Evolutionary conservation across 1,140 invertebrate species (phyloP).

Genomic region (Steinernema feltiae): DNA sequence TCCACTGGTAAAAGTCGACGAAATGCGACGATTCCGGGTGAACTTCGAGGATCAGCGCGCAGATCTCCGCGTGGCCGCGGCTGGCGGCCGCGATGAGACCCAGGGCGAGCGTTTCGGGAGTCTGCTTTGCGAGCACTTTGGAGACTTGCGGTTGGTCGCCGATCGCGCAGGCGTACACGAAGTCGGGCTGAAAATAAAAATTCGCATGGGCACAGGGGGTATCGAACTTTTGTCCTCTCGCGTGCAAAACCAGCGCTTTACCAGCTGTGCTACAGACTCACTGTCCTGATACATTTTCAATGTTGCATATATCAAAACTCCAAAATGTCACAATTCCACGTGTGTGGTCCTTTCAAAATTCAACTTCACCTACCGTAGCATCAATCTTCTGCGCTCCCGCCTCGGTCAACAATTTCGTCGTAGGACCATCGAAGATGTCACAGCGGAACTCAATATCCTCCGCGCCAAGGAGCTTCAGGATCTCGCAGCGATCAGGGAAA

Average conservation of each 20-base stretch:
- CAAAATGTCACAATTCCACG: too few relatives aligned
- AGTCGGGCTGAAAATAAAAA: conserved; percentile 26
- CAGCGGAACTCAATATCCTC: conserved; percentile 24
- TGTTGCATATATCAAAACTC: too few relatives aligned
- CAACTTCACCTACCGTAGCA: conserved; percentile 17
- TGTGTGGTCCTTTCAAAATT: too few relatives aligned
- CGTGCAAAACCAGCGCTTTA: too few relatives aligned
- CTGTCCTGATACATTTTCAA: too few relatives aligned
- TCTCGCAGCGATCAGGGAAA: conserved; percentile 16
- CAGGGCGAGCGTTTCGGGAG: not conserved
- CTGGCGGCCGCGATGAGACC: conserved; percentile 28
- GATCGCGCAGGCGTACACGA: conserved; percentile 27
- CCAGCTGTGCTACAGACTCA: too few relatives aligned
- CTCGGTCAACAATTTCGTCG: conserved; percentile 24
- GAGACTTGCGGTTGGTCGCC: conserved; percentile 24
- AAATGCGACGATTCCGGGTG: not conserved
- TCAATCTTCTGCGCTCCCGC: conserved; percentile 27
- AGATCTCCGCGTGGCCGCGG: conserved; percentile 30
- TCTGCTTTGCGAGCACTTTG: not conserved
- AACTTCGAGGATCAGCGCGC: conserved; percentile 21
- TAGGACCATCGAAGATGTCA: conserved; percentile 30
- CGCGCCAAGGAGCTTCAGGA: conserved; percentile 24
- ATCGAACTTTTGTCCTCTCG: too few relatives aligned
- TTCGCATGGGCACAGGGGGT: not conserved
- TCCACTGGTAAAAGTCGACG: conserved; percentile 19